These are phyloP conservation scores for Gymnocheta viridis DNA, from an alignment of 2,888 invertebrate genomes.

Conservation along the genomic window DNA sequence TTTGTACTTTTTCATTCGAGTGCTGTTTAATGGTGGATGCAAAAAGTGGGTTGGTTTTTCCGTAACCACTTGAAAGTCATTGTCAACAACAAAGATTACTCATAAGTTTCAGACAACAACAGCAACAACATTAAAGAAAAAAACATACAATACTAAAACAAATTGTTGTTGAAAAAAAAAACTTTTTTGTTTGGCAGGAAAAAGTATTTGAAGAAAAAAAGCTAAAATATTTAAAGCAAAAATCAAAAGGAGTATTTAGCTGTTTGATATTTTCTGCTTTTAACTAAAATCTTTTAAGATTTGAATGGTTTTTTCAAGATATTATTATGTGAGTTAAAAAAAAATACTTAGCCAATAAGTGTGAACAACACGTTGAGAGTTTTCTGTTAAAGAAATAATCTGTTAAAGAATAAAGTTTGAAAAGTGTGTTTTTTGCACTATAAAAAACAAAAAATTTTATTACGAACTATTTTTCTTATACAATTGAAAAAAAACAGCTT, in stretches of 20 bases:
- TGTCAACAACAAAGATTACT: conserved; percentile 70
- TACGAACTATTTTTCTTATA: no score
- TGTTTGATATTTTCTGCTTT: not conserved
- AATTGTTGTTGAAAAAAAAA: conserved; percentile 21
- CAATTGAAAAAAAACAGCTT: no score
- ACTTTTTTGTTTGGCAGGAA: conserved; percentile 4
- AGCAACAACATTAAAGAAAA: not conserved
- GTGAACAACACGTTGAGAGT: no score
- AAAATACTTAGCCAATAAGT: no score
- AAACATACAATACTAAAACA: conserved; percentile 18
- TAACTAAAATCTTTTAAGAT: not conserved
- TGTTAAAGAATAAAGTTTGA: no score
- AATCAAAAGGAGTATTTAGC: not conserved
- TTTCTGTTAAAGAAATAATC: no score
- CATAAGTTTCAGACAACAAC: conserved; percentile 63
- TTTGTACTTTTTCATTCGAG: conserved; percentile 40
- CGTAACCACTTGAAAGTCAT: conserved; percentile 70
- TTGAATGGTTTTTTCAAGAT: not conserved
- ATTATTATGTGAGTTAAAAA: no score
- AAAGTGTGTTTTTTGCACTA: no score
- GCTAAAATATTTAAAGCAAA: conserved; percentile 26
- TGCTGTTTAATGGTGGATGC: conserved; percentile 68
- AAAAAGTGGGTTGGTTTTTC: conserved; percentile 68
- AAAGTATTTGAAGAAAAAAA: conserved; percentile 10
- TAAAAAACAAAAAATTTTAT: no score